phyloP scores from a whole-genome alignment of 2,113 vertebrate genomes.

The Tragelaphus scriptus region DNA sequence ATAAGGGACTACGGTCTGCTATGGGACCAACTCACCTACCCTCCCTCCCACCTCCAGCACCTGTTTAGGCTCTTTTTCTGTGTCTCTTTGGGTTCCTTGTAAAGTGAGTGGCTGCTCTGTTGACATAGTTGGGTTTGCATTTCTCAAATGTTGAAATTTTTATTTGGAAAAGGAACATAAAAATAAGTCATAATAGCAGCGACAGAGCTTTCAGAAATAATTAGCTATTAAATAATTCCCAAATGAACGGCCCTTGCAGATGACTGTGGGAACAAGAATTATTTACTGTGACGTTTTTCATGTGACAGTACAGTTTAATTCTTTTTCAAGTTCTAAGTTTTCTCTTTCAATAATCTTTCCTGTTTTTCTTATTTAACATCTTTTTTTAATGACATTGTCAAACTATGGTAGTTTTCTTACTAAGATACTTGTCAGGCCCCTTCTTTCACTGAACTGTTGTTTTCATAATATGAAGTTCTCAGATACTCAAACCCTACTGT shows the following conservation, averaged over 20 bases:
- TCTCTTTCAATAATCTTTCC: neutral
- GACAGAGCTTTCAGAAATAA: neutral
- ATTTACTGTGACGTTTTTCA: neutral
- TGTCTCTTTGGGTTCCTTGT: neutral
- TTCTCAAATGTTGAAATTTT: neutral
- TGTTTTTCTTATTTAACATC: neutral
- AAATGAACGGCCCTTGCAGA: neutral
- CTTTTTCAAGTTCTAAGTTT: neutral
- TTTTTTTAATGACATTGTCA: neutral
- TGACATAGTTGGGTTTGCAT: neutral
- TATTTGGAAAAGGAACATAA: neutral
- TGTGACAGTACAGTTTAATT: neutral
- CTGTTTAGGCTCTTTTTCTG: neutral
- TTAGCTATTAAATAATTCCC: neutral
- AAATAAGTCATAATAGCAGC: neutral
- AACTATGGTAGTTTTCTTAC: neutral
- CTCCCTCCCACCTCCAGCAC: neutral
- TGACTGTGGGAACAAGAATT: neutral
- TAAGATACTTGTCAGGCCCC: neutral
- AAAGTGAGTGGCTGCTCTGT: neutral
- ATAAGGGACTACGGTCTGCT: conserved; percentile 31
- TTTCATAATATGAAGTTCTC: neutral
- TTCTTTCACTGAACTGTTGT: neutral
- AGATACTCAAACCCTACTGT: neutral
- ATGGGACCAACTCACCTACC: neutral